These are phyloP conservation scores for Cercocebus atys DNA, from an alignment of 2,113 vertebrate species.

Conservation along the genomic window DNA sequence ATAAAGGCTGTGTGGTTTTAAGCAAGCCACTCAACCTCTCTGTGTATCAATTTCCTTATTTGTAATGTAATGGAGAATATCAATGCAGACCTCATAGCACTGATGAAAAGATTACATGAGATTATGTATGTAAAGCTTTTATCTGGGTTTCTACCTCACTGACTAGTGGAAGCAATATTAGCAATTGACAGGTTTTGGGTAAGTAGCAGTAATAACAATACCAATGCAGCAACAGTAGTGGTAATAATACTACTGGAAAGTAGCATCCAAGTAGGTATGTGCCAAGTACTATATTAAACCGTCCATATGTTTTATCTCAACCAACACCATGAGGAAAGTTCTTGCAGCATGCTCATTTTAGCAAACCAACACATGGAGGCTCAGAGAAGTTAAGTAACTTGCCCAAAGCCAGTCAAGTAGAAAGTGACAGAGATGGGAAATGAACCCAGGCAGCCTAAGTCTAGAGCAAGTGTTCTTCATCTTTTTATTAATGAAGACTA, in stretches of 20 bases:
- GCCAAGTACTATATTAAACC: background rate
- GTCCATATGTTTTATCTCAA: fast-evolving
- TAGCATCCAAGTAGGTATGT: background rate
- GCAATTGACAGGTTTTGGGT: background rate
- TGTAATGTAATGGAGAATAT: background rate
- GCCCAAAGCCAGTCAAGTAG: background rate
- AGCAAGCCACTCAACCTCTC: background rate
- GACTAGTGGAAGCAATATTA: background rate
- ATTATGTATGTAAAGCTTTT: background rate
- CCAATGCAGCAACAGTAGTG: no score
- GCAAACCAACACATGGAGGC: background rate
- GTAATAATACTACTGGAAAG: background rate
- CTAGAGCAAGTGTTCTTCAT: background rate
- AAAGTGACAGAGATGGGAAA: background rate
- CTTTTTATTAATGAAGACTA: background rate
- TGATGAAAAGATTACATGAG: background rate
- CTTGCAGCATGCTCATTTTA: background rate
- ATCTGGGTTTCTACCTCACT: background rate
- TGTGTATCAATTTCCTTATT: background rate
- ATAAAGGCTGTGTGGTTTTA: background rate
- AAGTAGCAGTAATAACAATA: background rate
- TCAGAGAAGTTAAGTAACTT: background rate
- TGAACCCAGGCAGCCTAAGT: background rate
- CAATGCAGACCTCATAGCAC: no score
- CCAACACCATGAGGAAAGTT: background rate